Percentiles rank a stretch among this genome's conserved stretches.
Conservation (phyloP, 2,888 invertebrate genomes). For the Parnassius smintheus region DNA sequence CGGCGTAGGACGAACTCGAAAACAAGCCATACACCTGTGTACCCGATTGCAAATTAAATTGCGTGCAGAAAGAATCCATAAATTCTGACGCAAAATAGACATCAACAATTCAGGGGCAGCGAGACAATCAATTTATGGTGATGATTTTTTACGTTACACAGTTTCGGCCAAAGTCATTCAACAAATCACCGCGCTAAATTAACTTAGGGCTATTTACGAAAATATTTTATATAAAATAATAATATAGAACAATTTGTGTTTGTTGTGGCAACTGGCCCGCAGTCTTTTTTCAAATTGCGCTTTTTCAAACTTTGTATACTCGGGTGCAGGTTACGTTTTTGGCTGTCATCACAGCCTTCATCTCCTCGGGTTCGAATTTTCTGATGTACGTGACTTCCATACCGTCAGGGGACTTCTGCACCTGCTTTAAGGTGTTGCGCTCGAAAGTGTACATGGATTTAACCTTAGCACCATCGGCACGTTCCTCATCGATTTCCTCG, state of each 20-base stretch:
- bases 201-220: constrained; percentile 60
- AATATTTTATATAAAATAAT: constrained; percentile 46
- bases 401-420: constrained; percentile 88
- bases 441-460: constrained; percentile 88
- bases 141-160: too few relatives aligned
- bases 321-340: constrained; percentile 88
- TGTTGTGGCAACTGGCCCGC: constrained; percentile 51
- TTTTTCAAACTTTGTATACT: constrained; percentile 85
- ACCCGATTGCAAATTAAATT: too few relatives aligned
- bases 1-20: too few relatives aligned
- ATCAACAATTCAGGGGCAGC: too few relatives aligned
- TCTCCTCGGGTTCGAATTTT: constrained; percentile 87
- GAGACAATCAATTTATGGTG: too few relatives aligned
- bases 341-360: constrained; percentile 89
- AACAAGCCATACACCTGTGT: too few relatives aligned
- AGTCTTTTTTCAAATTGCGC: constrained; percentile 49
- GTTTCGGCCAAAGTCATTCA: constrained; percentile 31
- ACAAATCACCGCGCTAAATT: constrained; percentile 44
- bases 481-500: constrained; percentile 94
- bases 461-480: constrained; percentile 94
- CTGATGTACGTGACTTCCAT: constrained; percentile 85
- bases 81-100: too few relatives aligned
- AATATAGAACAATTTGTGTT: constrained; percentile 45
- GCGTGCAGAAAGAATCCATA: too few relatives aligned
- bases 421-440: constrained; percentile 89